A percentile compares a stretch with the other conserved stretches of the same genome.
Evolutionary conservation across 2,113 vertebrate species (phyloP).

Genomic region (Brienomyrus brachyistius): DNA sequence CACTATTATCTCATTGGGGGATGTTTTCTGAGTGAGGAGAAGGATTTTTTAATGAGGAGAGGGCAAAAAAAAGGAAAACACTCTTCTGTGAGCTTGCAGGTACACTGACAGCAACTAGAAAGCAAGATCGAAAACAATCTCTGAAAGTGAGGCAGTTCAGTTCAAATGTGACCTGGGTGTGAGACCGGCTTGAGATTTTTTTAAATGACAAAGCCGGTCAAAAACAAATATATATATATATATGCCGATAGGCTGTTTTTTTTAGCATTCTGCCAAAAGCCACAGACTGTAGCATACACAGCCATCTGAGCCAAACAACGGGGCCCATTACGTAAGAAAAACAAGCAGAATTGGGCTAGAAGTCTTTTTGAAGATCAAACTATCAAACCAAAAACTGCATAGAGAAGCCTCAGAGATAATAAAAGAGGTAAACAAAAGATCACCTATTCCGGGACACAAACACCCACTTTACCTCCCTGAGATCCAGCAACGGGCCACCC

Average conservation of each 20-base stretch:
- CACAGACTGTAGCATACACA: not conserved
- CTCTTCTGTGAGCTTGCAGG: not conserved
- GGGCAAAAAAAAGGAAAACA: not conserved
- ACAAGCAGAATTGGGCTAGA: not conserved
- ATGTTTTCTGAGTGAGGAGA: not conserved
- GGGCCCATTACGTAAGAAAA: not conserved
- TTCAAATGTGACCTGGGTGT: not conserved
- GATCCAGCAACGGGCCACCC: not conserved
- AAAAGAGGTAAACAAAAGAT: not conserved
- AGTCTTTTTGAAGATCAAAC: not conserved
- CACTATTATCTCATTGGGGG: conserved; percentile 28
- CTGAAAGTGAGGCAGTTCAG: not conserved
- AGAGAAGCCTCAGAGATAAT: not conserved
- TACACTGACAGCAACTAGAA: not conserved
- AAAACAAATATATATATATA: not conserved
- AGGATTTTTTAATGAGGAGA: not conserved
- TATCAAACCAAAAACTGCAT: not conserved
- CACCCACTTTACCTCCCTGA: not conserved
- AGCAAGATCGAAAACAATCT: not conserved
- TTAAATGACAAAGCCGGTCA: not conserved
- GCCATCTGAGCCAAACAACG: not conserved
- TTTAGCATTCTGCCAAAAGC: not conserved
- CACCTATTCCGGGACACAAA: not conserved
- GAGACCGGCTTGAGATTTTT: not conserved
- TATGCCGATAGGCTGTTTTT: not conserved